These are phyloP conservation scores for Eudorcas thomsonii DNA, from an alignment of 2,113 vertebrate genomes.

Conservation along the genomic window DNA sequence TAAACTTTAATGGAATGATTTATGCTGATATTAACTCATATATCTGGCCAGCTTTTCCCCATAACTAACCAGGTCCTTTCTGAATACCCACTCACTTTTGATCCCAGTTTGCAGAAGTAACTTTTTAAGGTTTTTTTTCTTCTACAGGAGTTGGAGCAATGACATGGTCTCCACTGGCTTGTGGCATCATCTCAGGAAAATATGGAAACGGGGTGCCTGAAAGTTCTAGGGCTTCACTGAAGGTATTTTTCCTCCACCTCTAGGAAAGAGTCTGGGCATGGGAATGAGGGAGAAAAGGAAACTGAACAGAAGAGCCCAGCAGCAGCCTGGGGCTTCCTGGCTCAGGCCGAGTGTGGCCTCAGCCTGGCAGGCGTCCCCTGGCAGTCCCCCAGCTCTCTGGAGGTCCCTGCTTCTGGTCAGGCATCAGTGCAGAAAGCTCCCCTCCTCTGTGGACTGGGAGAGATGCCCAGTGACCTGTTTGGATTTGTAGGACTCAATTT, in stretches of 20 bases:
- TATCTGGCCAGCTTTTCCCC: not conserved
- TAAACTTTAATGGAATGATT: conserved; percentile 51
- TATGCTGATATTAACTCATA: not conserved
- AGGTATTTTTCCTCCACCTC: conserved; percentile 81
- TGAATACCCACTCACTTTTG: not conserved
- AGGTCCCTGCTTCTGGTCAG: not conserved
- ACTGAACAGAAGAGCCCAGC: not conserved
- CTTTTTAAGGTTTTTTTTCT: not conserved
- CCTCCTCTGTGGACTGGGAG: not conserved
- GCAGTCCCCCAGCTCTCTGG: not conserved
- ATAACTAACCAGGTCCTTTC: not conserved
- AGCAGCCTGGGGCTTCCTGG: not conserved
- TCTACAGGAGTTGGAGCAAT: conserved; percentile 94
- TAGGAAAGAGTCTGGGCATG: not conserved
- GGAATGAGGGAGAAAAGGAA: not conserved
- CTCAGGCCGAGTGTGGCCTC: not conserved
- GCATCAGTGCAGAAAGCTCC: not conserved
- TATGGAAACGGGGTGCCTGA: conserved; percentile 98
- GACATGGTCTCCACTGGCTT: conserved; percentile 98
- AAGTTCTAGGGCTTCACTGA: conserved; percentile 94
- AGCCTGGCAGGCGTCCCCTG: not conserved
- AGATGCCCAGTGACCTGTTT: not conserved
- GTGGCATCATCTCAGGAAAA: conserved; percentile 98
- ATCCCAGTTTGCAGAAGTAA: not conserved
- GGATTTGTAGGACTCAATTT: not conserved